phyloP scores from a whole-genome alignment of 2,888 invertebrate genomes.

The Drosophila koepferae region DNA sequence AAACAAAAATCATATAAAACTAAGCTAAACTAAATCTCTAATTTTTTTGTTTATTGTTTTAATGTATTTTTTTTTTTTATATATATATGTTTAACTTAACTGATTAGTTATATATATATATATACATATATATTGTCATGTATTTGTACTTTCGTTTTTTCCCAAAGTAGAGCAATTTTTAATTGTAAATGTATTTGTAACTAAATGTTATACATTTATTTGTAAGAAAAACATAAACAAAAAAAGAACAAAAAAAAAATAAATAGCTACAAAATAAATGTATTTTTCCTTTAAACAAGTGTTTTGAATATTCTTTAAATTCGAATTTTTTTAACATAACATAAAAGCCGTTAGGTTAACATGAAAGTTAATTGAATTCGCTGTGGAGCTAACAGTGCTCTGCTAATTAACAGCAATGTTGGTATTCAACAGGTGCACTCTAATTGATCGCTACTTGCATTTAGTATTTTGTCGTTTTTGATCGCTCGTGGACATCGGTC shows the following conservation, averaged over 20 bases:
- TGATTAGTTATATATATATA: constrained; percentile 52
- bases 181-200: constrained; percentile 80
- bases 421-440: constrained; percentile 21
- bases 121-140: constrained; percentile 41
- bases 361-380: neutral
- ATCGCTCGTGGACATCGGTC: constrained; percentile 26
- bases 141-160: constrained; percentile 53
- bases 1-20: constrained; percentile 16
- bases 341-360: neutral
- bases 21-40: constrained; percentile 41
- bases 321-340: too few species aligned
- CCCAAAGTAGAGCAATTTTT: constrained; percentile 77
- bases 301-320: neutral
- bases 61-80: constrained; percentile 11
- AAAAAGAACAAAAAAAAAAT: constrained; percentile 64
- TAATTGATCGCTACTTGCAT: neutral
- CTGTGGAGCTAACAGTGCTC: constrained; percentile 26
- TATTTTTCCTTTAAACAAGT: constrained; percentile 80
- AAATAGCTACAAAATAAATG: constrained; percentile 80
- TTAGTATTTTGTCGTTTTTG: constrained; percentile 40
- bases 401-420: constrained; percentile 34
- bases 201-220: constrained; percentile 80
- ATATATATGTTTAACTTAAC: constrained; percentile 54
- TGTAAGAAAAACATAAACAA: constrained; percentile 58
- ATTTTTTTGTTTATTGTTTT: constrained; percentile 20